phyloP scores from a whole-genome alignment of 2,797 vertebrate species.

The Mormyrus hasselquistii region DNA sequence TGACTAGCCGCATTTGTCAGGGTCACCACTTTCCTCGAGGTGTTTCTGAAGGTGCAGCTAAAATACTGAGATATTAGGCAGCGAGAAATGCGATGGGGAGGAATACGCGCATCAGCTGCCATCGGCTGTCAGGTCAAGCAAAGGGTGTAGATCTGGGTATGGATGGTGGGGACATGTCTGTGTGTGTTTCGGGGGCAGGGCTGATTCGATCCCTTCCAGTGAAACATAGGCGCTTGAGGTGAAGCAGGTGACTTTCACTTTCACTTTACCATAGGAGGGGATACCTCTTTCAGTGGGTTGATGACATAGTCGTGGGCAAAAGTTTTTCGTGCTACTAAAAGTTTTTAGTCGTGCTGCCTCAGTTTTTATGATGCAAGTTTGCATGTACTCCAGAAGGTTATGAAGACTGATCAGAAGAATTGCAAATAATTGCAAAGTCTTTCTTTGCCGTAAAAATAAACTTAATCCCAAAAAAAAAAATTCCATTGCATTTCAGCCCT shows the following conservation, averaged over 20 bases:
- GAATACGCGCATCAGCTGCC: not conserved
- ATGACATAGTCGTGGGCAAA: not conserved
- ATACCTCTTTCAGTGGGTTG: no score
- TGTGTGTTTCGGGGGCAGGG: not conserved
- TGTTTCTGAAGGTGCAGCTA: not conserved
- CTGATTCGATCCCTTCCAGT: not conserved
- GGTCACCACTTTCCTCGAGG: not conserved
- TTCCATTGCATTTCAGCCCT: no score
- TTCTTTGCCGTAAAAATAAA: no score
- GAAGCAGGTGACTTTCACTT: not conserved
- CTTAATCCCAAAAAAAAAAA: no score
- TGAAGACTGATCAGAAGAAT: no score
- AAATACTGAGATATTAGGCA: not conserved
- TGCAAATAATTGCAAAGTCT: no score
- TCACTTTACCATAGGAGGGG: not conserved
- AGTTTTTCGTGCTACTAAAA: not conserved
- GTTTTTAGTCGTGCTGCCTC: not conserved
- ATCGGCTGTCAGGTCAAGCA: not conserved
- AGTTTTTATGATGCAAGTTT: not conserved
- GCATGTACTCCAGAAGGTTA: no score
- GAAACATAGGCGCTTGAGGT: not conserved
- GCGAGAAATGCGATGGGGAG: not conserved
- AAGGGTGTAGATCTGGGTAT: not conserved
- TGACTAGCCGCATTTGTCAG: not conserved
- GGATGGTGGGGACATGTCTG: not conserved